Evolutionary conservation across 2,888 invertebrate species (phyloP).

Genomic region (Eupeodes latifasciatus): DNA sequence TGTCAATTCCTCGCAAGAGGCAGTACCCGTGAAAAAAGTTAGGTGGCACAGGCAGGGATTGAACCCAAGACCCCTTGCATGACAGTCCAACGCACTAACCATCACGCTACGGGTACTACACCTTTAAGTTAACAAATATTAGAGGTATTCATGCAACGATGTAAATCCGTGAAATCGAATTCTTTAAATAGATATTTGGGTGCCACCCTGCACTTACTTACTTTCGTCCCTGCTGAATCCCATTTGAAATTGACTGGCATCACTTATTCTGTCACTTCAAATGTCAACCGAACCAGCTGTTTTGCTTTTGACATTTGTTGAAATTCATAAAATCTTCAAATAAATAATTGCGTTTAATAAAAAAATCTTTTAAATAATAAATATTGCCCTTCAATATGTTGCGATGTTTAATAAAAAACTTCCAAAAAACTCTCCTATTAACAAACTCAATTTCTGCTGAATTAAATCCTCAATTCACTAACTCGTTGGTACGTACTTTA

Average conservation of each 20-base stretch:
- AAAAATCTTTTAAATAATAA: neutral
- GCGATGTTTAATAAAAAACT: constrained; percentile 43
- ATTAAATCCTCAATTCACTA: neutral
- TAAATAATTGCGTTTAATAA: neutral
- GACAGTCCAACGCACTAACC: no score
- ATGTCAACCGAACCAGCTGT: constrained; percentile 20
- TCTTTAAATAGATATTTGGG: no score
- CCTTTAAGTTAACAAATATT: no score
- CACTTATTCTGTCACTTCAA: neutral
- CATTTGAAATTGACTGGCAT: neutral
- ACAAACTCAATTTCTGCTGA: neutral
- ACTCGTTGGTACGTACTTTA: constrained; percentile 10
- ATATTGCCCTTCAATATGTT: constrained; percentile 34
- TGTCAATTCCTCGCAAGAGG: no score
- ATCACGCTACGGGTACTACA: no score
- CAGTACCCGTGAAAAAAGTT: no score
- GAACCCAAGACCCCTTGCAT: no score
- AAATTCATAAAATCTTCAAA: neutral
- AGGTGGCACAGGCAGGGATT: no score
- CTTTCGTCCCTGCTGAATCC: no score
- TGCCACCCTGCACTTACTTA: no score
- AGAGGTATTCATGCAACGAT: no score
- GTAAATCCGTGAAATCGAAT: no score
- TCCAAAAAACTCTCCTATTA: constrained; percentile 55
- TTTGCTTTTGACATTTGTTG: constrained; percentile 13